Percentiles rank a stretch among this genome's conserved stretches.
These are phyloP conservation scores for Clinocottus analis DNA, from an alignment of 2,113 vertebrate genomes.

Conservation along the genomic window DNA sequence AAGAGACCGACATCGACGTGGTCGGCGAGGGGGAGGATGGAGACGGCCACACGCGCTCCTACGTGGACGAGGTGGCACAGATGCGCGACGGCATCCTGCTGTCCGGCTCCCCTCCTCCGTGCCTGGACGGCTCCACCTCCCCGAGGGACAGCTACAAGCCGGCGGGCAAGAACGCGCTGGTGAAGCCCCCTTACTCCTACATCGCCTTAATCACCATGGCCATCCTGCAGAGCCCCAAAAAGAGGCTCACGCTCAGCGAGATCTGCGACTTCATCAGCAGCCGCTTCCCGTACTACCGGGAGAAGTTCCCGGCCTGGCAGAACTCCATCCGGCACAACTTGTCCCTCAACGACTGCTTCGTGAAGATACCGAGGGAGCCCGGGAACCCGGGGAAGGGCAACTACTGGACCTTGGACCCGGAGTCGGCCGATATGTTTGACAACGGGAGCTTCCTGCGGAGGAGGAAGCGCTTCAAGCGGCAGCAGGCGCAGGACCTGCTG, in stretches of 20 bases:
- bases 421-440: slow-evolving; percentile 94
- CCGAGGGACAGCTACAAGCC: slow-evolving; percentile 81
- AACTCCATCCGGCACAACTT: slow-evolving; percentile 90
- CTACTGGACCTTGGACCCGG: slow-evolving; percentile 93
- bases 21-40: slow-evolving; percentile 92
- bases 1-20: slow-evolving; percentile 96
- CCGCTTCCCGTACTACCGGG: slow-evolving; percentile 89
- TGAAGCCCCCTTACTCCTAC: slow-evolving; percentile 96
- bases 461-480: slow-evolving; percentile 94
- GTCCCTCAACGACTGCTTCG: slow-evolving; percentile 89
- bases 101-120: slow-evolving; percentile 75
- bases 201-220: slow-evolving; percentile 96
- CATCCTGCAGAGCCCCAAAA: slow-evolving; percentile 94
- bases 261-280: slow-evolving; percentile 91
- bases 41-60: slow-evolving; percentile 80
- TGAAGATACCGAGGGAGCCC: slow-evolving; percentile 90
- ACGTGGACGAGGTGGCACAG: slow-evolving; percentile 87
- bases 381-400: slow-evolving; percentile 93
- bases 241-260: slow-evolving; percentile 92
- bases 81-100: slow-evolving; percentile 84
- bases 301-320: slow-evolving; percentile 92
- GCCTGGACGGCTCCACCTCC: slow-evolving; percentile 78
- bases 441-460: slow-evolving; percentile 92
- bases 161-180: slow-evolving; percentile 87
- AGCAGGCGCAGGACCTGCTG: slow-evolving; percentile 88